Conservation (phyloP, 2,797 vertebrate genomes). For the Crenuchus spilurus region DNA sequence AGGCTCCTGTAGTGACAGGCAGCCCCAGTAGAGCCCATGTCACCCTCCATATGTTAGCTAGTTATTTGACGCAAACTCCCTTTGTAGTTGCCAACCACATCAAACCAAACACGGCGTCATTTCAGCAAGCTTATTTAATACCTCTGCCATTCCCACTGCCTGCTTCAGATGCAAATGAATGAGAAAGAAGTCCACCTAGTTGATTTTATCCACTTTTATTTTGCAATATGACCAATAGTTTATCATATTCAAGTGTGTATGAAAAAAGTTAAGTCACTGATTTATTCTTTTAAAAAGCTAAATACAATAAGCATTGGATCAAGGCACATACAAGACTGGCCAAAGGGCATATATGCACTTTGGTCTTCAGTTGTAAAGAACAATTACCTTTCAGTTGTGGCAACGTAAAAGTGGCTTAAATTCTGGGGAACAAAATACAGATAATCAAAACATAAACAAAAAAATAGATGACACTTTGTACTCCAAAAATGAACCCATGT, state of each 20-base stretch:
- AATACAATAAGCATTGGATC: constrained; percentile 99
- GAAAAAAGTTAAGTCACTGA: constrained; percentile 93
- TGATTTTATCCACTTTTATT: constrained; percentile 91
- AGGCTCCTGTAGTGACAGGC: constrained; percentile 60
- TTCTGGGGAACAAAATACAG: constrained; percentile 75
- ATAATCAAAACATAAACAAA: constrained; percentile 75
- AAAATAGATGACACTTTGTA: constrained; percentile 74
- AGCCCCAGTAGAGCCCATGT: constrained; percentile 66
- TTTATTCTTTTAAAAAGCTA: constrained; percentile 93
- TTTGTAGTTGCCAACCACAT: constrained; percentile 59
- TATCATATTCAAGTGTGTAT: constrained; percentile 95
- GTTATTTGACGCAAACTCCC: constrained; percentile 71
- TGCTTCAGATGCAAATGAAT: constrained; percentile 54
- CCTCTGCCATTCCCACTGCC: constrained; percentile 57
- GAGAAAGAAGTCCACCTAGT: constrained; percentile 64
- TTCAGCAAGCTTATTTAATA: constrained; percentile 68
- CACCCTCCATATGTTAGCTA: constrained; percentile 72
- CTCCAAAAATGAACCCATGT: constrained; percentile 68
- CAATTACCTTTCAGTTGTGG: constrained; percentile 88
- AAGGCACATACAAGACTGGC: constrained; percentile 99
- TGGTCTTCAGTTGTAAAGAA: constrained; percentile 96
- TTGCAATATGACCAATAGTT: constrained; percentile 97
- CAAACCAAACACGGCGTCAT: constrained; percentile 68
- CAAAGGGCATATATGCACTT: constrained; percentile 99
- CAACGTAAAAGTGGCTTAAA: constrained; percentile 87